phyloP scores from a whole-genome alignment of 2,113 vertebrate genomes.

The Silurus asotus region DNA sequence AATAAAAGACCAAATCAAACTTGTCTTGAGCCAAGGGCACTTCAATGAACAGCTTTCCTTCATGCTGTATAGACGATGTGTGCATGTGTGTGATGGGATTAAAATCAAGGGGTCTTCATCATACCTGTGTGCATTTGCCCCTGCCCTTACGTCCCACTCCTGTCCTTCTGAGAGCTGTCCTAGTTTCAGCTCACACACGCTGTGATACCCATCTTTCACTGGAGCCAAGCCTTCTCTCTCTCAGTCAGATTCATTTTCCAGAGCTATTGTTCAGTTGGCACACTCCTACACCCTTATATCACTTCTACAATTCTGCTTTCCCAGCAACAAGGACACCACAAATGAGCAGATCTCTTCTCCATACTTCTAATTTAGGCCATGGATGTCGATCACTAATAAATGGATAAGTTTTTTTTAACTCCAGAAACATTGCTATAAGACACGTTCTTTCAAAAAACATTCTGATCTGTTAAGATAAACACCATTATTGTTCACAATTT shows the following conservation, averaged over 20 bases:
- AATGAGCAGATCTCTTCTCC: slow-evolving; percentile 54
- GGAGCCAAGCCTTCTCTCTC: slow-evolving; percentile 42
- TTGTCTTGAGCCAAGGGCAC: slow-evolving; percentile 31
- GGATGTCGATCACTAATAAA: neutral
- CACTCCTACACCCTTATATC: slow-evolving; percentile 20
- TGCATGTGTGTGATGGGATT: slow-evolving; percentile 26
- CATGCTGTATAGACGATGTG: neutral
- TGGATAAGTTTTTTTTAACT: neutral
- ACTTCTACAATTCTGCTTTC: slow-evolving; percentile 41
- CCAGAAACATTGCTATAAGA: neutral
- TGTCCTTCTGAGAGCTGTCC: slow-evolving; percentile 67
- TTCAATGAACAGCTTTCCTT: slow-evolving; percentile 45
- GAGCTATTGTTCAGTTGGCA: slow-evolving; percentile 38
- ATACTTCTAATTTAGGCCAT: neutral
- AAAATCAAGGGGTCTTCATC: slow-evolving; percentile 47
- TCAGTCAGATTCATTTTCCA: slow-evolving; percentile 58
- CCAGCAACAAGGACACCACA: slow-evolving; percentile 59
- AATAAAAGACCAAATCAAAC: slow-evolving; percentile 20
- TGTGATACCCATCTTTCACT: slow-evolving; percentile 67
- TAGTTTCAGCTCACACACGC: slow-evolving; percentile 60
- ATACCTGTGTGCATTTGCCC: slow-evolving; percentile 30
- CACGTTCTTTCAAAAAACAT: neutral
- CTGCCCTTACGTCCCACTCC: slow-evolving; percentile 36
- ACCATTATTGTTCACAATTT: neutral
- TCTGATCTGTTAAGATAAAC: neutral